Percentiles rank a stretch among this genome's conserved stretches.
These are phyloP conservation scores for Hycleus phaleratus DNA, from an alignment of 1,140 invertebrate species.

Conservation along the genomic window DNA sequence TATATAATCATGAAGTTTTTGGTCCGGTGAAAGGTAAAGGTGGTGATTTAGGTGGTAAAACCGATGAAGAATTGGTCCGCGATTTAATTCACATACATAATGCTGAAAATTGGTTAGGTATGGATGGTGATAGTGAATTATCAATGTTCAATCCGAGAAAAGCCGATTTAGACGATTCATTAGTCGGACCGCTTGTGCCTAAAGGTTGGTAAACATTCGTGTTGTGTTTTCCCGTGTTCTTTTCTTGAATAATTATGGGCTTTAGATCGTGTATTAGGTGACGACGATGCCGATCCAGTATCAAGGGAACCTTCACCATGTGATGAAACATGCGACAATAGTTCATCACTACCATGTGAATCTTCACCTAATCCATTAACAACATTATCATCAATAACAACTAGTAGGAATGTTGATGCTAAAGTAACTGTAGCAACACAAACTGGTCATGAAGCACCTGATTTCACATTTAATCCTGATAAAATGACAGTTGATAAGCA, in stretches of 20 bases:
- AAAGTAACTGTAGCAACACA: conserved; percentile 74
- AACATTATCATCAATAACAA: conserved; percentile 21
- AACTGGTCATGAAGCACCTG: conserved; percentile 66
- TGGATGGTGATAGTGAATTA: conserved; percentile 80
- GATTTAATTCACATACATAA: conserved; percentile 88
- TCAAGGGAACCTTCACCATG: conserved; percentile 58
- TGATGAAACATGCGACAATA: conserved; percentile 43
- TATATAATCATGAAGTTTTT: conserved; percentile 91
- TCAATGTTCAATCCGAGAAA: conserved; percentile 64
- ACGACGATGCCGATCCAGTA: conserved; percentile 50
- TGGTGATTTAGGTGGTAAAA: conserved; percentile 84
- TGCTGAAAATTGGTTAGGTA: conserved; percentile 87
- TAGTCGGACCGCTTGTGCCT: conserved; percentile 34
- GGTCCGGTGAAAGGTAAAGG: conserved; percentile 87
- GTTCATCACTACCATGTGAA: conserved; percentile 24
- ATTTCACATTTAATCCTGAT: conserved; percentile 59
- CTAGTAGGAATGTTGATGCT: conserved; percentile 20
- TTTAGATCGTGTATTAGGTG: conserved; percentile 36
- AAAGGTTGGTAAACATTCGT: conserved; percentile 29
- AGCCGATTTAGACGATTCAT: conserved; percentile 53
- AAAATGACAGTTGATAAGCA: conserved; percentile 75
- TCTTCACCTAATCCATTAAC: conserved; percentile 25
- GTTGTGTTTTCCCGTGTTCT: not conserved
- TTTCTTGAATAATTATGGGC: conserved; percentile 2
- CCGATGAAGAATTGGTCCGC: conserved; percentile 80